Evolutionary conservation across 2,797 vertebrate genomes (phyloP), one percentile per base, ranked within the genome.

Genomic region (Muraenolepis orangiensis): DNA sequence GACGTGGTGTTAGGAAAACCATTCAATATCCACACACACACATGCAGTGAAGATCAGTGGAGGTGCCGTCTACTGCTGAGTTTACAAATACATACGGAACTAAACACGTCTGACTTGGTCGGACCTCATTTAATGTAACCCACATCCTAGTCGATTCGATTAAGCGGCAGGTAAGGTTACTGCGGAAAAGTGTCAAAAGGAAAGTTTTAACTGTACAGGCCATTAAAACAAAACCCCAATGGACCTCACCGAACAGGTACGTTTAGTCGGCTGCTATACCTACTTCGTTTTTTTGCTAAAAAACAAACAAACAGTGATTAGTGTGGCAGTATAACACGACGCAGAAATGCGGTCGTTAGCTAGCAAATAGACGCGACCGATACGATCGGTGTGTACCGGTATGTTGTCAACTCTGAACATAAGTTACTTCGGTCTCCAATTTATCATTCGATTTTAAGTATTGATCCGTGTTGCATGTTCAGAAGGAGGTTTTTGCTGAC

Each of bases 221-320:
- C n/a, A 30, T 18, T 36, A n/a, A n/a, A 18, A 66, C 28, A 20
- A 51, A 12, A 18, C 32, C 14, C 0, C 38, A 74, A 91, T 91
- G 91, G 89, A 89, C 78, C 31, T 86, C 31, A 84, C 73, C 0
- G 86, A 89, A n/a, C 89, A 91, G 90, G 91, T 91, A 81, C 42
- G 46, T 0, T 0, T 0, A 18, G 23, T 13, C 3, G 32, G 3
- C 32, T 26, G 30, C 31, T 36, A 11, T 69, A 34, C 32, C 20
- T 18, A 13, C 29, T 67, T 29, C 6, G 8, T 67, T 12, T 67
- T 6, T 18, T 28, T 13, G n/a, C 6, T 26, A 26, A 64, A 23
- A 64, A 64, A 64, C 23, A 12, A n/a, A n/a, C n/a, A n/a, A 64
- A 64, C 57, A 26, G 23, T 1, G 57, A 13, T 64, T 2, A 10